Evolutionary conservation across 2,888 invertebrate species (phyloP).

Genomic region (Megastigmus dorsalis): DNA sequence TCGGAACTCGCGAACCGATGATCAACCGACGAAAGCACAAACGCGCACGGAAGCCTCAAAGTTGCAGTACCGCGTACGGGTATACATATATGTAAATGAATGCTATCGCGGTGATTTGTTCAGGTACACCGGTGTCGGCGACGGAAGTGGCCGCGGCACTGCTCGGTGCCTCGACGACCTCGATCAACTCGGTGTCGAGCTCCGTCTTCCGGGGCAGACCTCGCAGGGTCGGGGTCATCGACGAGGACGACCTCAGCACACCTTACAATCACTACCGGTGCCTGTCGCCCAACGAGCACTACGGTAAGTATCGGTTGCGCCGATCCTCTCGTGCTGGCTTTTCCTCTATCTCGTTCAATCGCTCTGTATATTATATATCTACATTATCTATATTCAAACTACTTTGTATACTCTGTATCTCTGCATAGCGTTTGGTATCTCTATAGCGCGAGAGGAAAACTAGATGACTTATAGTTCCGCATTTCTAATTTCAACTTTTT

Average conservation of each 20-base stretch:
- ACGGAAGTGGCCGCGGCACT: slow-evolving; percentile 76
- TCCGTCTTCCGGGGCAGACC: slow-evolving; percentile 63
- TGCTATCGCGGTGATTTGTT: too few species aligned
- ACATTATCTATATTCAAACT: too few species aligned
- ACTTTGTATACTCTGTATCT: too few species aligned
- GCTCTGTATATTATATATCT: background rate
- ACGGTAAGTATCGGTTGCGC: slow-evolving; percentile 59
- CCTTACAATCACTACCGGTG: slow-evolving; percentile 86
- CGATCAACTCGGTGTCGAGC: slow-evolving; percentile 71
- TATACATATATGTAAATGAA: background rate
- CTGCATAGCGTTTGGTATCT: too few species aligned
- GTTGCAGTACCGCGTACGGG: too few species aligned
- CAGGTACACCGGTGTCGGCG: slow-evolving; percentile 76
- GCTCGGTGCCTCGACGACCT: slow-evolving; percentile 76
- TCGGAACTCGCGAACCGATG: background rate
- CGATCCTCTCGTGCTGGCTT: slow-evolving; percentile 3
- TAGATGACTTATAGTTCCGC: too few species aligned
- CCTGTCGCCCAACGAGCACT: slow-evolving; percentile 79
- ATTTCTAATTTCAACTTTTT: too few species aligned
- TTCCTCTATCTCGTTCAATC: slow-evolving; percentile 13
- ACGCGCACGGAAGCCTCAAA: too few species aligned
- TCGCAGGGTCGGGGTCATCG: slow-evolving; percentile 72
- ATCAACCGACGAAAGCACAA: background rate
- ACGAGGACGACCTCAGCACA: slow-evolving; percentile 81
- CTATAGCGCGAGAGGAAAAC: too few species aligned